Evolutionary conservation across 2,113 vertebrate species (phyloP), one percentile per base, ranked within the genome.

Genomic region (Sebastes schlegelii): DNA sequence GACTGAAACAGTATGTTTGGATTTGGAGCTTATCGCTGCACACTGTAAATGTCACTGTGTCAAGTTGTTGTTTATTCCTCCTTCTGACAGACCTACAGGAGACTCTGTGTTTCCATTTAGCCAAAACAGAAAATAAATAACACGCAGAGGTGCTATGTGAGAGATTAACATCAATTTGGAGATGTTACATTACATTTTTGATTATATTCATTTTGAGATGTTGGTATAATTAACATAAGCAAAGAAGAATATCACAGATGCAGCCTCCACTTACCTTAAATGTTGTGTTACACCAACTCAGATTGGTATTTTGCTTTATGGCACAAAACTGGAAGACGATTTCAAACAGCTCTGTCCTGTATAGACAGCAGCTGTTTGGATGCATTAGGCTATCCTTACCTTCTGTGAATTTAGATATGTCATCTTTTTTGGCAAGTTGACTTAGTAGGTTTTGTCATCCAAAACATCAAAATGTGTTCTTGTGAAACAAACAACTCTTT

Each of bases 31-130:
- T 57, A 45, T 61, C 1, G 4, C 19, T 64, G 4, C 54, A 4
- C 49, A 57, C 26, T 74, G 63, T 81, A 57, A 81, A 74, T 77
- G 73, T 77, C 69, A 60, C 5, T 9, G 43, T 65, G 55, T 66
- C 16, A 4, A 60, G 57, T n/a, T 58, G 43, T 5, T 14, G 2
- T 8, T 4, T 12, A 34, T 46, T 34, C 14, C 3, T 19, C 12
- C 7, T n/a, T 19, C 26, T 63, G 19, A 19, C 26, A 62, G 45
- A 69, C 13, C 8, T 42, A 21, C 17, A 75, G 16, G 7, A 3
- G 61, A 2, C 19, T 21, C 11, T 21, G 5, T 21, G 17, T 49
- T 68, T 43, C 10, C 16, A 6, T 54, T 51, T 43, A n/a, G 55
- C 14, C 10, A 57, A 57, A 65, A 19, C 52, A 17, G 7, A 54